These are phyloP conservation scores for Macrotrachela quadricornifera DNA, from an alignment of 1,140 invertebrate genomes.

Conservation along the genomic window DNA sequence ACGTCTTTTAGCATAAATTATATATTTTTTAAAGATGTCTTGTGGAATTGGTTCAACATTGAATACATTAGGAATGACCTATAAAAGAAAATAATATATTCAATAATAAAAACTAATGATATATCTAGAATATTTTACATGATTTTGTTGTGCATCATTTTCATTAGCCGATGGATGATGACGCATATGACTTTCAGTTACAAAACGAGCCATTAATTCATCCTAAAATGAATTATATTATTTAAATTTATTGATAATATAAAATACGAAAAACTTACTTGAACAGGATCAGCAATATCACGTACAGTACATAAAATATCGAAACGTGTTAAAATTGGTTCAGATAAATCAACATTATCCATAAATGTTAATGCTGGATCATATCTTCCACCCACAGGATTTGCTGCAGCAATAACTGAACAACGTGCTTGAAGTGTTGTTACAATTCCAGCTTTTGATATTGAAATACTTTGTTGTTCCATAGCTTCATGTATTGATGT, in stretches of 20 bases:
- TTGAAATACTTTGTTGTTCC: slow-evolving; percentile 96
- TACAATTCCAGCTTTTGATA: slow-evolving; percentile 94
- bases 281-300: slow-evolving; percentile 72
- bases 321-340: slow-evolving; percentile 93
- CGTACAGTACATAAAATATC: slow-evolving; percentile 89
- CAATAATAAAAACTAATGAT: not conserved
- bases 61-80: slow-evolving; percentile 18
- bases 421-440: slow-evolving; percentile 88
- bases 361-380: slow-evolving; percentile 86
- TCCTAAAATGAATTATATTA: slow-evolving; percentile 42
- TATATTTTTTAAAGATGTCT: slow-evolving; percentile 81
- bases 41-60: slow-evolving; percentile 58
- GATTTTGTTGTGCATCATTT: not conserved
- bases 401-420: slow-evolving; percentile 85
- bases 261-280: slow-evolving; percentile 20
- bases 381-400: slow-evolving; percentile 89
- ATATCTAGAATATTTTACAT: not conserved
- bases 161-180: slow-evolving; percentile 33
- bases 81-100: slow-evolving; percentile 9
- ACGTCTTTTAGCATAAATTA: slow-evolving; percentile 81
- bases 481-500: slow-evolving; percentile 96
- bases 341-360: slow-evolving; percentile 84
- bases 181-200: slow-evolving; percentile 45
- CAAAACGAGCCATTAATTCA: slow-evolving; percentile 72
- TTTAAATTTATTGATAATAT: not conserved